Conservation (phyloP, 2,113 vertebrate species). For the Anoura caudifer region DNA sequence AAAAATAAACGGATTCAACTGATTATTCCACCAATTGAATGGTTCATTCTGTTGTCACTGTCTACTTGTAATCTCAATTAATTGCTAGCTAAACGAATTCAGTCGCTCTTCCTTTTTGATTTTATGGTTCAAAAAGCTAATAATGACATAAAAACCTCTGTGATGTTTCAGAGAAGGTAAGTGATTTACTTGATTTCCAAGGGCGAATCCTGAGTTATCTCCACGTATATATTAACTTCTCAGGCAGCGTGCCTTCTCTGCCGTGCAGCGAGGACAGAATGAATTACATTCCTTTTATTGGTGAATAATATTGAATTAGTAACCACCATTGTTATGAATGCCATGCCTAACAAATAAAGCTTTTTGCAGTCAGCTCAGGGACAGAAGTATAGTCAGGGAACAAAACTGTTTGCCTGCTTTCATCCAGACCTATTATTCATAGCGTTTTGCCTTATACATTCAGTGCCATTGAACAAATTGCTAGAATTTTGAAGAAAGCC, state of each 20-base stretch:
- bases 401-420: not conserved
- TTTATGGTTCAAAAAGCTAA: not conserved
- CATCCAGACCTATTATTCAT: not conserved
- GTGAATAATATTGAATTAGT: not conserved
- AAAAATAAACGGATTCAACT: not conserved
- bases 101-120: not conserved
- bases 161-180: not conserved
- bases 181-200: slow-evolving; percentile 22
- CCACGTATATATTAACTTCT: not conserved
- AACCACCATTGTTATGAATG: slow-evolving; percentile 22
- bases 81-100: not conserved
- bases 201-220: not conserved
- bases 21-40: not conserved
- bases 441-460: not conserved
- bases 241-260: not conserved
- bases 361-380: not conserved
- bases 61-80: not conserved
- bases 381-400: not conserved
- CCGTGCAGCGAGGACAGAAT: not conserved
- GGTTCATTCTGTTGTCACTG: not conserved
- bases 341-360: not conserved
- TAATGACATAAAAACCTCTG: not conserved
- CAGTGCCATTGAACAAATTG: slow-evolving; percentile 27
- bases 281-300: not conserved
- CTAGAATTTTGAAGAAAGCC: slow-evolving; percentile 37